These are phyloP conservation scores for Orchestes rusci DNA, from an alignment of 2,888 invertebrate species.

Conservation along the genomic window DNA sequence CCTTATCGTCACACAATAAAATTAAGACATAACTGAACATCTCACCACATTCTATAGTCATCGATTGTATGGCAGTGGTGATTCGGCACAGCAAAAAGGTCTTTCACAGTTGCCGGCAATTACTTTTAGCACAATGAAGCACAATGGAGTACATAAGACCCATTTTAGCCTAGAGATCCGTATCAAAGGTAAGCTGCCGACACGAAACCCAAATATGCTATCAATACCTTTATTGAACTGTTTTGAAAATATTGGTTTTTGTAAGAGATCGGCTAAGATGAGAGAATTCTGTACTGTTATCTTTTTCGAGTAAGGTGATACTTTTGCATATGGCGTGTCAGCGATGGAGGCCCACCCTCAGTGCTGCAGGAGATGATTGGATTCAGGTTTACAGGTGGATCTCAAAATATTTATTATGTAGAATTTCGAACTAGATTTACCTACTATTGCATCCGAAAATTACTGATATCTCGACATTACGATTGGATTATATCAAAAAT, in stretches of 20 bases:
- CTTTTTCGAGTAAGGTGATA: conserved; percentile 10
- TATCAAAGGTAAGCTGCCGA: conserved; percentile 23
- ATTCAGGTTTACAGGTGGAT: too few species aligned
- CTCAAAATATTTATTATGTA: too few species aligned
- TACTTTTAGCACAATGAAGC: conserved; percentile 30
- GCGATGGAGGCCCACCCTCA: too few species aligned
- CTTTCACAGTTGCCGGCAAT: conserved; percentile 29
- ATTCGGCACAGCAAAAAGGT: conserved; percentile 13
- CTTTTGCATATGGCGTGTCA: too few species aligned
- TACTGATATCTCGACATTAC: too few species aligned
- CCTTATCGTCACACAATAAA: conserved; percentile 1
- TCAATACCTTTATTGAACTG: conserved; percentile 19
- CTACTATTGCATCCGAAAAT: too few species aligned
- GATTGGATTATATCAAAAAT: too few species aligned
- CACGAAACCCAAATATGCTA: conserved; percentile 13
- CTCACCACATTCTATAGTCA: conserved; percentile 1
- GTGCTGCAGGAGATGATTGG: too few species aligned
- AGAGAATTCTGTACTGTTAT: too few species aligned
- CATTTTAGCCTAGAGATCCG: conserved; percentile 23
- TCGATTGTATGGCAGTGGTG: conserved; percentile 2
- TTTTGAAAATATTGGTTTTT: conserved; percentile 17
- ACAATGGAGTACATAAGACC: conserved; percentile 29
- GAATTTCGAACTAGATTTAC: too few species aligned
- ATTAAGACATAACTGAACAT: conserved; percentile 7
- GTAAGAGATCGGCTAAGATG: too few species aligned